These are phyloP conservation scores for Magallana angulata DNA, from an alignment of 1,140 invertebrate genomes.

Conservation along the genomic window DNA sequence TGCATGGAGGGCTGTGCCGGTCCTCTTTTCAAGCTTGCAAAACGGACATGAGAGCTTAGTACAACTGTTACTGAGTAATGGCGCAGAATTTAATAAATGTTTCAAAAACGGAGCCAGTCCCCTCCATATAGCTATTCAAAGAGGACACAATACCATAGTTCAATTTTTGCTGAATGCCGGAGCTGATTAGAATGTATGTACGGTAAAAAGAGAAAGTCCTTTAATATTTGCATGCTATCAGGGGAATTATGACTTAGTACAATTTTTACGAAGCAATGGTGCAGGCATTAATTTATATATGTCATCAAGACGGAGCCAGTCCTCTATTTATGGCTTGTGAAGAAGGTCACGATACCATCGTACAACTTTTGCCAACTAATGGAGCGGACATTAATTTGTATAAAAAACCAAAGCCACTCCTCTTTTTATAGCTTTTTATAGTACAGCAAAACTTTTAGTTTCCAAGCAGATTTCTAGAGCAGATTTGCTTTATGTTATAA, in stretches of 20 bases:
- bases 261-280: neutral
- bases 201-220: too few species aligned
- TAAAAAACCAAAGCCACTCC: neutral
- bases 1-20: too few species aligned
- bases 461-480: too few species aligned
- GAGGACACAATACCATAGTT: too few species aligned
- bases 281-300: neutral
- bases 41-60: too few species aligned
- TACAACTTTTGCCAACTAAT: neutral
- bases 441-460: neutral
- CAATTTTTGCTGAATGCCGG: too few species aligned
- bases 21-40: too few species aligned
- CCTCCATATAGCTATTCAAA: neutral
- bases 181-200: too few species aligned
- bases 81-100: neutral
- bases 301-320: neutral
- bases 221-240: neutral
- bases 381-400: neutral
- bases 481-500: neutral
- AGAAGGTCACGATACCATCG: neutral
- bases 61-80: too few species aligned
- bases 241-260: neutral
- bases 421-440: neutral
- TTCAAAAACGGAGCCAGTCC: neutral
- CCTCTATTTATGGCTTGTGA: neutral